Evolutionary conservation across 2,888 invertebrate genomes (phyloP), one percentile per base, ranked within the genome.

Genomic region (Eurois occulta): DNA sequence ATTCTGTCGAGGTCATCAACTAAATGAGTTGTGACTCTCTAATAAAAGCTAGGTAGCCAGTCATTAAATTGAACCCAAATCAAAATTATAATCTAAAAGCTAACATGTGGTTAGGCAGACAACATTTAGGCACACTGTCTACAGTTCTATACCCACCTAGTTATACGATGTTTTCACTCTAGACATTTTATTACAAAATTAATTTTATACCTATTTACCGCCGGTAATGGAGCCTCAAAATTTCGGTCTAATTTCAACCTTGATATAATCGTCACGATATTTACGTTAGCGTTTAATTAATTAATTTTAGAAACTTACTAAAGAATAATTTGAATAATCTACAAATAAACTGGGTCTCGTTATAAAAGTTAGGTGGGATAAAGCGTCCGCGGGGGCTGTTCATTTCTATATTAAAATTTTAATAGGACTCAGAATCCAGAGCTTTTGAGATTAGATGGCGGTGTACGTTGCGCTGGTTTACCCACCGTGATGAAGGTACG

Each of bases 321-420:
- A 86, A 87, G 78, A 85, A 76, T 83, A 89, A 91, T 91, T 92
- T 90, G 84, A 90, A 91, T 92, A 91, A 90, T 91, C 89, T 88
- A 86, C 83, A 90, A 87, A 90, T 90, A 91, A 91, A 90, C 87
- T 86, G 87, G 84, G 87, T 83, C 86, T 89, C 88, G 89, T 91
- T 91, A 90, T 90, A 90, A 92, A 91, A 91, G 87, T 89, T 90
- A 88, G 87, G 80, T 85, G 75, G 87, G 88, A 87, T 85, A 87
- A 87, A 86, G 85, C 83, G 78, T 83, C 86, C 80, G 70, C 76
- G 76, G 87, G 85, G 85, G 81, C 80, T 86, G 85, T 88, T 87
- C 89, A 86, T 90, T 91, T 91, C 87, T 88, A 89, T 92, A 91
- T 92, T 91, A 91, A 91, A 92, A 91, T 91, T 92, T 92, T 91